Base-by-base conservation (phyloP, 2,113 vertebrate genomes). In the Tragelaphus scriptus region DNA sequence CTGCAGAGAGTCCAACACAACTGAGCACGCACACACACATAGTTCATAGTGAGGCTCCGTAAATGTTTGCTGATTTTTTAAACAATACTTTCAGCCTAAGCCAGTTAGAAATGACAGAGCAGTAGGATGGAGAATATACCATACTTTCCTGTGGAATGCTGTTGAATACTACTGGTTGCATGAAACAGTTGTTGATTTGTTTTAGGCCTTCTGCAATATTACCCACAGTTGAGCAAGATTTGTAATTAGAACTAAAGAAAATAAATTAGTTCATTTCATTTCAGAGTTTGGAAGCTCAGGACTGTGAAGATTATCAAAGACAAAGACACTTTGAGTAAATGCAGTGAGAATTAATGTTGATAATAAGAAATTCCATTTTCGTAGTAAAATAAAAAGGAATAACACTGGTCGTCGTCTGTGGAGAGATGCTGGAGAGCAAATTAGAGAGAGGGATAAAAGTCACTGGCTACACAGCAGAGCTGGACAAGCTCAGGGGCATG, bases 321-420 rank as follows among this genome's bases (percentile, higher is more conserved):
- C 14, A 91, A 13, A 15, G 80, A 30, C 44, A 84, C 10, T 19
- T 26, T 26, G 36, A 97, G 32, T 40, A 97, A 82, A 85, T 68
- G 32, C 21, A 90, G 13, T 93, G 53, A 86, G 88, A 75, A 75
- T 47, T 94, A 80, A 90, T 49, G 95, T 90, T 91, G 51, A 32
- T 75, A 91, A 82, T 88, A 80, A 94, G 71, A 81, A 90, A 88
- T 94, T 96, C 28, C 40, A 65, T 91, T 97, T 96, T 75, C 81
- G 25, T 81, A 80, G 59, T 65, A 61, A 90, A 91, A 44, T 89
- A 44, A 63, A 63, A 95, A 90, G 51, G 15, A 63, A 10, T 36
- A 68, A 58, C 44, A 3, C 21, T 51, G 16, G 16, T n/a, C 6
- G 14, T 71, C 47, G 16, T 56, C 94, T 95, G 84, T 80, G 58